These are phyloP conservation scores for Aix galericulata DNA, from an alignment of 2,113 vertebrate species.

Conservation along the genomic window DNA sequence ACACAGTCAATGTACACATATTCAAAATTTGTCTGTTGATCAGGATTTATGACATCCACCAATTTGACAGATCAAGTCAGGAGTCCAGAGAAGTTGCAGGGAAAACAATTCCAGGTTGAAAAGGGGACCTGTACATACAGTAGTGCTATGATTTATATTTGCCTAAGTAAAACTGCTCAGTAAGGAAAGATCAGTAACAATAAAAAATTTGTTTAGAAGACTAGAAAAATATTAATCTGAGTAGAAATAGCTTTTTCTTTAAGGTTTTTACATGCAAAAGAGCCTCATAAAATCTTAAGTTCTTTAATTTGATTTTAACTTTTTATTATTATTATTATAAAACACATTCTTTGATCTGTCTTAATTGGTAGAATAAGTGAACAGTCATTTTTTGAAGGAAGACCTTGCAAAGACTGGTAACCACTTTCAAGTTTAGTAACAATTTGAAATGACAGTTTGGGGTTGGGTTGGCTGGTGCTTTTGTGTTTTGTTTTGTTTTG, in stretches of 20 bases:
- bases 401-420: neutral
- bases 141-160: neutral
- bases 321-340: neutral
- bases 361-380: neutral
- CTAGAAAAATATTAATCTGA: neutral
- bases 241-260: neutral
- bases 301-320: neutral
- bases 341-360: neutral
- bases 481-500: neutral
- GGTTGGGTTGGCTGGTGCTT: neutral
- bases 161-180: neutral
- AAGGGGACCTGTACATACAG: neutral
- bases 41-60: neutral
- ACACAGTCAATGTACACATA: neutral
- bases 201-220: neutral
- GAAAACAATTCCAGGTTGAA: neutral
- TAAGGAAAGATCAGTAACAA: neutral
- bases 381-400: neutral
- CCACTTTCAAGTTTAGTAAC: neutral
- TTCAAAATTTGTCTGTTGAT: neutral
- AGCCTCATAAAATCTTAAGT: neutral
- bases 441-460: neutral
- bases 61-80: neutral
- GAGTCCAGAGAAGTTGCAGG: neutral
- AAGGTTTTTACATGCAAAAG: neutral